A percentile compares a stretch with the other conserved stretches of the same genome.
phyloP scores from a whole-genome alignment of 2,888 invertebrate species.

The Netelia virgata region DNA sequence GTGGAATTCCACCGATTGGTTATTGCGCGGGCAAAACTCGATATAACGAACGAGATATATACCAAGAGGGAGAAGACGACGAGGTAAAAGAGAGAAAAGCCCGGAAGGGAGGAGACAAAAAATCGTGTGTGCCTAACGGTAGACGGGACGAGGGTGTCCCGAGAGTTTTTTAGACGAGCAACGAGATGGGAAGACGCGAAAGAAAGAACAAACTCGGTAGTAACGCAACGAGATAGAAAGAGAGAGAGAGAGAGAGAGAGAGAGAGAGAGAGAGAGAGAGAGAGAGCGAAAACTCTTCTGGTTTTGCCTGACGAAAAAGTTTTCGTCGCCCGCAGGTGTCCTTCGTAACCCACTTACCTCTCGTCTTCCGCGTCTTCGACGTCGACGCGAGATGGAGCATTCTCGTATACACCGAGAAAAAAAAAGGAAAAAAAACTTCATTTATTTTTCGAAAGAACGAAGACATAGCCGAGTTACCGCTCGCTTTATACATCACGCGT shows the following conservation, averaged over 20 bases:
- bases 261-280: too few relatives aligned
- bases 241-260: too few relatives aligned
- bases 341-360: constrained; percentile 69
- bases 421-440: constrained; percentile 52
- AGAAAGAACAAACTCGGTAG: constrained; percentile 35
- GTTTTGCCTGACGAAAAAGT: constrained; percentile 60
- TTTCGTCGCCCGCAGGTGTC: constrained; percentile 69
- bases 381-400: constrained; percentile 14
- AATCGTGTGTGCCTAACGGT: not conserved
- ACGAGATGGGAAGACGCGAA: constrained; percentile 4
- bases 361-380: constrained; percentile 34
- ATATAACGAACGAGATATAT: constrained; percentile 21
- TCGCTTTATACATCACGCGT: constrained; percentile 47
- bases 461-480: constrained; percentile 4
- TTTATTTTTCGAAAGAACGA: constrained; percentile 62
- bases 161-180: constrained; percentile 35
- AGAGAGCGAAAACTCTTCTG: constrained; percentile 1
- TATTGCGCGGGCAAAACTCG: constrained; percentile 33
- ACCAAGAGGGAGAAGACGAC: not conserved
- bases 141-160: constrained; percentile 1
- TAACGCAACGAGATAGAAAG: constrained; percentile 9
- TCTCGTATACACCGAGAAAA: not conserved
- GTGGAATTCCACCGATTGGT: constrained; percentile 31
- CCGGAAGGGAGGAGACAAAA: not conserved
- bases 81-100: not conserved